Evolutionary conservation across 2,888 invertebrate species (phyloP), one percentile per base, ranked within the genome.

Genomic region (Conistra vaccinii): DNA sequence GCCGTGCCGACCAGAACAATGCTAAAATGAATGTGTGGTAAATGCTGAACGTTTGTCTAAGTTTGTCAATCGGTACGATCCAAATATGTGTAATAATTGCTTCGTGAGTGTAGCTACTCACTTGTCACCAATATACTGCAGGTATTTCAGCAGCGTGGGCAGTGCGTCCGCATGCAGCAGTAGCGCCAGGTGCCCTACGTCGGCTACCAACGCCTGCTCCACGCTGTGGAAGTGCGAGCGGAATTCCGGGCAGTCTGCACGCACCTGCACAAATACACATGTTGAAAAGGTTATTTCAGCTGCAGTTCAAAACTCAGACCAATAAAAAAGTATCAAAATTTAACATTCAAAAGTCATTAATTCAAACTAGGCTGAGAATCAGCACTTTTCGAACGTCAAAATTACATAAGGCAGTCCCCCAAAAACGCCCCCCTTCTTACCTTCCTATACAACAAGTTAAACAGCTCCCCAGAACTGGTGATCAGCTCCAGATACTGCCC

Each of bases 211-310:
- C 0, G 98, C 98, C 80, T 98, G 98, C 92, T 98, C 98, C 60
- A 98, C 98, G 89, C 97, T 98, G 91, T 98, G 98, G 92, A 98
- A 98, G 89, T 98, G 97, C 0, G 97, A 97, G 89, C 97, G 97
- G 93, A 98, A 98, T 92, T 98, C 98, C 0, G 98, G 98, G 91
- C 98, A 98, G 88, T 97, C 97, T 0, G 98, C 98, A 63, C 97
- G 97, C 0, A 98, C 98, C 98, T 98, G 88, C 0, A 91, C 14
- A 42, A 48, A 61, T 23, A 57, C 6, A 9, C 10, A 57, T 14
- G 1, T 32, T 55, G 55, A 17, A 23, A 17, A 29, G 1, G 45
- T 48, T 32, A 45, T 29, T 10, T 7, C 12, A 1, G 6, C 12
- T 20, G 26, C 10, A 42, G 12, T n/a, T n/a, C n/a, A n/a, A n/a